Percentiles rank a stretch among this genome's conserved stretches.
phyloP scores from a whole-genome alignment of 2,113 vertebrate species.

The Grammomys dolichurus region DNA sequence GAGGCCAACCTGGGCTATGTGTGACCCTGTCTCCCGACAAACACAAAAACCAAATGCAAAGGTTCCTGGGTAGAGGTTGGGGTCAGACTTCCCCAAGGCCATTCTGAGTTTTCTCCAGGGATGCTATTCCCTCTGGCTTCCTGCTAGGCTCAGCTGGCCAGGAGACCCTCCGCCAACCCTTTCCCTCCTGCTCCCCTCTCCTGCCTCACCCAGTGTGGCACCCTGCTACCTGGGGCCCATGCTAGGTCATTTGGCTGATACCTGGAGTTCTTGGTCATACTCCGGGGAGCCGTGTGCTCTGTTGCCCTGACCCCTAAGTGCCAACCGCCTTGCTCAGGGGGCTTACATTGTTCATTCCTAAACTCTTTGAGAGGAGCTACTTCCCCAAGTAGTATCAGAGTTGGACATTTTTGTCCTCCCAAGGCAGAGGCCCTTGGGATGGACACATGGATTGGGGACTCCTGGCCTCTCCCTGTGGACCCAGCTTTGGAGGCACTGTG shows the following conservation, averaged over 20 bases:
- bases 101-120: neutral
- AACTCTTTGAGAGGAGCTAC: neutral
- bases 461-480: neutral
- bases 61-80: neutral
- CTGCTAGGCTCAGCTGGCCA: neutral
- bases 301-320: neutral
- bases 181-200: neutral
- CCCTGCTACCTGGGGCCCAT: neutral
- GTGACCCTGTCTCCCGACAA: neutral
- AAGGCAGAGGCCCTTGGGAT: neutral
- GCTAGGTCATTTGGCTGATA: neutral
- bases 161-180: too few species aligned
- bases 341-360: neutral
- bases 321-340: neutral
- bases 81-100: neutral
- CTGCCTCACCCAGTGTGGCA: neutral
- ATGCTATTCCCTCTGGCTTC: neutral
- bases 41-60: neutral
- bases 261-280: too few species aligned
- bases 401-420: accelerated
- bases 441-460: neutral
- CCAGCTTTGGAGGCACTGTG: neutral
- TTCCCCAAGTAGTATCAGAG: neutral
- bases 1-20: neutral
- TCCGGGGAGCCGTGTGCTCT: neutral